Evolutionary conservation across 1,140 invertebrate genomes (phyloP).

Genomic region (Andrena cerasifolii): DNA sequence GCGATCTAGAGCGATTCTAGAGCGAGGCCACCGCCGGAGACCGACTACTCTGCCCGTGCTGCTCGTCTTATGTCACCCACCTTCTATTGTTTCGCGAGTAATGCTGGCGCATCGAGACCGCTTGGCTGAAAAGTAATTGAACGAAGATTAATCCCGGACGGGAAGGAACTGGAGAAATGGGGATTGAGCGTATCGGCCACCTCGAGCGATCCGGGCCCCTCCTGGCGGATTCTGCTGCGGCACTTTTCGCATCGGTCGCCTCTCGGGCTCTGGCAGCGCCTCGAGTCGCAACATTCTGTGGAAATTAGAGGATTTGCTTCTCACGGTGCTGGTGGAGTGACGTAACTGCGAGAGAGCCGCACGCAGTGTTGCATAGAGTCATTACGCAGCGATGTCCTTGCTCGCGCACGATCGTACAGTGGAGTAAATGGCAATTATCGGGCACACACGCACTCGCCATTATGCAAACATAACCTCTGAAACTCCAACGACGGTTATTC

Average conservation of each 20-base stretch:
- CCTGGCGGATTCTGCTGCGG: too few species aligned
- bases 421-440: slow-evolving; percentile 10
- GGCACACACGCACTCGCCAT: background rate
- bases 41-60: slow-evolving; percentile 34
- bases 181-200: too few species aligned
- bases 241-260: too few species aligned
- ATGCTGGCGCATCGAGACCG: background rate
- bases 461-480: background rate
- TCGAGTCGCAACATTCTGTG: too few species aligned
- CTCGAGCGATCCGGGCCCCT: too few species aligned
- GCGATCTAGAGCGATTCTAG: slow-evolving; percentile 56
- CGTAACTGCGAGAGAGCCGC: background rate
- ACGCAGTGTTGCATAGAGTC: background rate
- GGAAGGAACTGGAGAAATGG: too few species aligned
- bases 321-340: background rate
- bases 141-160: background rate
- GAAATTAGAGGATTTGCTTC: background rate
- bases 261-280: too few species aligned
- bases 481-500: background rate
- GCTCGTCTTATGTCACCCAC: slow-evolving; percentile 34
- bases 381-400: background rate
- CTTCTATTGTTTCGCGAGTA: slow-evolving; percentile 19
- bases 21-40: slow-evolving; percentile 41
- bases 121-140: slow-evolving; percentile 11
- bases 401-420: background rate